Evolutionary conservation across 2,113 vertebrate genomes (phyloP), one percentile per base, ranked within the genome.

Genomic region (Telmatochromis sp.): DNA sequence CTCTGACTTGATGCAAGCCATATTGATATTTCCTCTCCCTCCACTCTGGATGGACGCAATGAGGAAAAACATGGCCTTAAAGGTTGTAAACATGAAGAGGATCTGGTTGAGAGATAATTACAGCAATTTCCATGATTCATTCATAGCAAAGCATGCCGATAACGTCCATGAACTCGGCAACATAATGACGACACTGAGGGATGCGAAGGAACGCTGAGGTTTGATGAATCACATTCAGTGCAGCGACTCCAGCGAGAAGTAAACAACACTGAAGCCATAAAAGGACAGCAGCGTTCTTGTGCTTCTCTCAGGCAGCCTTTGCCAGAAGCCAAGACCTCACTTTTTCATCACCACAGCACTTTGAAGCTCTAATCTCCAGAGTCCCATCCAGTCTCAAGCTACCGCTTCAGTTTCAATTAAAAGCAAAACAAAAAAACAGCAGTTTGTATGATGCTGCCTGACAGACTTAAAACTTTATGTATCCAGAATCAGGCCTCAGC

Each of bases 11-110:
- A 95, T 93, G 87, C 68, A 87, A 93, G 82, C 90, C 91, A 91
- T 86, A 89, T 84, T 93, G 89, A 87, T 89, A 89, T 93, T 93
- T 93, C 86, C 89, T 86, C 87, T 81, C 81, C 9, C 33, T 85
- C 57, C 65, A 58, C 37, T 87, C 81, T 88, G 91, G 86, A 82
- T 70, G 89, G 80, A 53, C 58, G 81, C 54, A 78, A 53, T 21
- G 85, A 93, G 89, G 88, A 91, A 84, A 91, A 92, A 93, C 91
- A 89, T 10, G 57, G 84, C 81, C 85, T 80, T 70, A 83, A 89
- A 92, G 87, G 90, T 93, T 91, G 89, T 95, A 96, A 96, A 94
- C 93, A 95, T 83, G 91, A 89, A 93, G 88, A 95, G 91, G 94
- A 91, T 92, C 90, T 87, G 90, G 92, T 93, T 86, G 75, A 23